A percentile compares a stretch with the other conserved stretches of the same genome.
Evolutionary conservation across 2,888 invertebrate genomes (phyloP).

Genomic region (Cephus spinipes): DNA sequence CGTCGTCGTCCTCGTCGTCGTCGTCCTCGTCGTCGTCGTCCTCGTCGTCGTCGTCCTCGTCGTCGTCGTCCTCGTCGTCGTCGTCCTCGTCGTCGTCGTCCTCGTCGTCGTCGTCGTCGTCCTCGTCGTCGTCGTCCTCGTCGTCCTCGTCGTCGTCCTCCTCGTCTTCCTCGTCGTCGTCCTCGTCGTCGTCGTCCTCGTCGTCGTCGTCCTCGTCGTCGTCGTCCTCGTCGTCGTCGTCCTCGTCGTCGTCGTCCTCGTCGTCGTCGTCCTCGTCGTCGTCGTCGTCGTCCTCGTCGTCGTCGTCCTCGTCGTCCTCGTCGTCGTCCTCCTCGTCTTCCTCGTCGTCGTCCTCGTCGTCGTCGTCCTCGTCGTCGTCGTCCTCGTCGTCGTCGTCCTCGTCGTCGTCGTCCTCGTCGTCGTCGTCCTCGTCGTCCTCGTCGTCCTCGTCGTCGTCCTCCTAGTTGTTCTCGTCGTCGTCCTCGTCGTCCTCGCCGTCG

Average conservation of each 20-base stretch:
- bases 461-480: too few relatives aligned
- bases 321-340: too few relatives aligned
- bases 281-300: neutral
- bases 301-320: slow-evolving; percentile 3
- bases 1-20: too few relatives aligned
- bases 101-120: neutral
- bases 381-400: neutral
- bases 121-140: neutral
- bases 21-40: neutral
- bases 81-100: neutral
- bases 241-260: neutral
- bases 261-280: neutral
- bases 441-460: neutral
- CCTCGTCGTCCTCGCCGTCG: too few relatives aligned
- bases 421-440: neutral
- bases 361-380: slow-evolving; percentile 2
- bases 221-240: neutral
- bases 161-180: too few relatives aligned
- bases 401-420: slow-evolving; percentile 1
- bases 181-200: slow-evolving; percentile 1
- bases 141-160: too few relatives aligned
- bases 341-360: neutral
- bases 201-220: too few relatives aligned
- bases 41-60: neutral
- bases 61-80: neutral